phyloP scores from a whole-genome alignment of 1,140 invertebrate genomes.

The Homarus americanus region DNA sequence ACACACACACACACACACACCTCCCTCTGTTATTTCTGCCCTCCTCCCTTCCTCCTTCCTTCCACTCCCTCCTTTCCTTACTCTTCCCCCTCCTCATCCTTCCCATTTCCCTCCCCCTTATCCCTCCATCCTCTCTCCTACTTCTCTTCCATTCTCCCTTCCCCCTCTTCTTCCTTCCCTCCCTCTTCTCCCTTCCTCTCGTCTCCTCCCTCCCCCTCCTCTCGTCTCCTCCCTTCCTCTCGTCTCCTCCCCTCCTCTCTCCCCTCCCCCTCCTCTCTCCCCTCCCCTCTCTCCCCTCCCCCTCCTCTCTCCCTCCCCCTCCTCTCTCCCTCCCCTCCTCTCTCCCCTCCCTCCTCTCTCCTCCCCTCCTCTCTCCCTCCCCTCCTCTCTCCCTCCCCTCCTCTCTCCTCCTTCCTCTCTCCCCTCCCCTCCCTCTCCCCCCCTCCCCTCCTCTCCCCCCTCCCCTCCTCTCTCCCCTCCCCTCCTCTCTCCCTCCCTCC shows the following conservation, averaged over 20 bases:
- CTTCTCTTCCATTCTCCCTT: background rate
- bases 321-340: conserved; percentile 15
- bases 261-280: background rate
- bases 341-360: background rate
- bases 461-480: too few species aligned
- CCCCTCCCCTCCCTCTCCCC: background rate
- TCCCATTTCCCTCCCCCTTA: background rate
- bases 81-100: background rate
- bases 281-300: too few species aligned
- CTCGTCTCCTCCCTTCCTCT: background rate
- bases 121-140: background rate
- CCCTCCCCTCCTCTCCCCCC: conserved; percentile 1
- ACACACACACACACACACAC: too few species aligned
- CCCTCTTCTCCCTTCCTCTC: background rate
- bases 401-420: background rate
- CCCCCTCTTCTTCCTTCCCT: background rate
- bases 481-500: too few species aligned
- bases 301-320: background rate
- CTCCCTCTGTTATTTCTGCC: too few species aligned
- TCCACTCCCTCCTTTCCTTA: background rate
- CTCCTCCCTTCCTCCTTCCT: background rate
- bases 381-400: conserved; percentile 31
- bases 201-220: background rate
- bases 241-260: background rate
- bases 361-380: background rate